Conservation (phyloP, 2,113 vertebrate genomes). For the Echinops telfairi region DNA sequence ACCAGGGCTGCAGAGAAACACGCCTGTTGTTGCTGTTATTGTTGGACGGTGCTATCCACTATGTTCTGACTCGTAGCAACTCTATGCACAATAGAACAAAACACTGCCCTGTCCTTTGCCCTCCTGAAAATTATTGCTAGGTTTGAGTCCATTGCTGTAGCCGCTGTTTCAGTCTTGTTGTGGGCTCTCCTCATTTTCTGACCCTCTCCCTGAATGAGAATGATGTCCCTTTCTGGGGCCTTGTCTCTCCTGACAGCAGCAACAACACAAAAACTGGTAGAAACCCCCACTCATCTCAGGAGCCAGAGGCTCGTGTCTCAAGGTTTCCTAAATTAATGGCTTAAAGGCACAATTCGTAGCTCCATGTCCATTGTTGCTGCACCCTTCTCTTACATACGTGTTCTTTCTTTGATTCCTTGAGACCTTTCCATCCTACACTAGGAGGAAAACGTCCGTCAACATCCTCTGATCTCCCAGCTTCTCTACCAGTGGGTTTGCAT, state of each 20-base stretch:
- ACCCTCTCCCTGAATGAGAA: too few relatives aligned
- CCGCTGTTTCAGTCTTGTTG: too few relatives aligned
- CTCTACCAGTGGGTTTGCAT: background rate
- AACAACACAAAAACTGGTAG: background rate
- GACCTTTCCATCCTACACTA: background rate
- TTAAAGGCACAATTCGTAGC: background rate
- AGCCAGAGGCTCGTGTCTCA: background rate
- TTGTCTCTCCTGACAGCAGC: too few relatives aligned
- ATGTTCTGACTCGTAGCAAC: background rate
- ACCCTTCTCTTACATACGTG: background rate
- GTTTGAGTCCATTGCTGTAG: too few relatives aligned
- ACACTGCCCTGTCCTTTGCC: background rate
- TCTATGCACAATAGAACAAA: background rate
- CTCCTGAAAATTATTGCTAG: too few relatives aligned
- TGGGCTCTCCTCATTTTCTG: too few relatives aligned
- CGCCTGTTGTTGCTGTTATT: too few relatives aligned
- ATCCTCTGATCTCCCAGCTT: background rate
- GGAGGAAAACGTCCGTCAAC: background rate
- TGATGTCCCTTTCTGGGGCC: too few relatives aligned
- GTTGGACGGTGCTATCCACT: too few relatives aligned
- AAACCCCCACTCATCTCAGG: background rate
- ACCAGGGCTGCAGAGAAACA: too few relatives aligned
- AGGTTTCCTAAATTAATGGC: background rate
- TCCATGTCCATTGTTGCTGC: background rate
- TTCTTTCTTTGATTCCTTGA: background rate